A percentile compares a stretch with the other conserved stretches of the same genome.
These are phyloP conservation scores for Pseudolaguvia tuberculata DNA, from an alignment of 2,113 vertebrate genomes.

Conservation along the genomic window DNA sequence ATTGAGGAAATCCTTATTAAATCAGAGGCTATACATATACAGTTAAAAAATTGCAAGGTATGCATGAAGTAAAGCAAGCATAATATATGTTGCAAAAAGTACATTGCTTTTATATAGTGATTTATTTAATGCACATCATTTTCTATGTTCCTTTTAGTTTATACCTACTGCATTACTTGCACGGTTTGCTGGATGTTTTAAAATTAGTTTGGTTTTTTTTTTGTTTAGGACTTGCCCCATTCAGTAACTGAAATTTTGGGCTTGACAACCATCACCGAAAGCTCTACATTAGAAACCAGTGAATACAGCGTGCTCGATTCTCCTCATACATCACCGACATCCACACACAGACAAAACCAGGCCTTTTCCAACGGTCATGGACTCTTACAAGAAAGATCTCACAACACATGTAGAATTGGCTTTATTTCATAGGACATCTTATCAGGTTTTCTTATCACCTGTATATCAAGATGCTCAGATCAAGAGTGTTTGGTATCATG, in stretches of 20 bases:
- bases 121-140: too few relatives aligned
- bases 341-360: conserved; percentile 52
- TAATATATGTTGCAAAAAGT: too few relatives aligned
- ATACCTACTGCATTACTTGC: not conserved
- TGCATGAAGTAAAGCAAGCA: not conserved
- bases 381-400: conserved; percentile 54
- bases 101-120: not conserved
- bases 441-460: conserved; percentile 44
- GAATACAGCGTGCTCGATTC: conserved; percentile 64
- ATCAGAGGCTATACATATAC: conserved; percentile 85
- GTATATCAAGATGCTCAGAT: conserved; percentile 60
- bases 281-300: conserved; percentile 59
- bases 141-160: not conserved
- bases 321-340: conserved; percentile 27
- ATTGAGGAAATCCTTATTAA: conserved; percentile 86
- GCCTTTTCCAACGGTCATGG: conserved; percentile 67
- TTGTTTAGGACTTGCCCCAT: conserved; percentile 78
- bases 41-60: conserved; percentile 92
- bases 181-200: not conserved
- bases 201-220: not conserved
- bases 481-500: conserved; percentile 45
- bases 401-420: conserved; percentile 65
- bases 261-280: conserved; percentile 61
- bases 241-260: conserved; percentile 79
- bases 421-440: conserved; percentile 63